Evolutionary conservation across 23 tunicate genomes (phyloP), one percentile per base, ranked within the genome.

Genomic region (Corella eumyota): DNA sequence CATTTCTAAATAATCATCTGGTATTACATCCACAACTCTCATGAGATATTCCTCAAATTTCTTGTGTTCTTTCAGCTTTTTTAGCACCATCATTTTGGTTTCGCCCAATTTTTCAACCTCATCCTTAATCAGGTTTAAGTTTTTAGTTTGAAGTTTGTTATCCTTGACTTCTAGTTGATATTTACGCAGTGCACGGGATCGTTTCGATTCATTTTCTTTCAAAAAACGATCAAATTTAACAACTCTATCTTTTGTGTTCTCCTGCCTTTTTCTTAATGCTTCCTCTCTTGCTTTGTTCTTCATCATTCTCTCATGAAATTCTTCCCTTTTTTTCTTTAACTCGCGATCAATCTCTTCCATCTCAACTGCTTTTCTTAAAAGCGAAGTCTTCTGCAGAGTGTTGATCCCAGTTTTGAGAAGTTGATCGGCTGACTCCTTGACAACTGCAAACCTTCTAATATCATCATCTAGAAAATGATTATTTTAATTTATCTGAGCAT

Each of bases 141-240:
- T 77, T 49, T 47, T 62, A 2, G 59, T 26, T 45, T 62, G 62
- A 17, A 37, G 6, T 58, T 84, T 75, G 66, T 84, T 84, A 4
- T 57, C 63, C 50, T 65, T 70, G 19, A 84, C 83, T 48, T 84
- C 94, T 3, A 50, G 68, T 50, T 84, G 94, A 47, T 84, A 84
- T 44, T 84, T 84, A 15, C 66, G 64, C 55, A 84, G 31, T 1
- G 94, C 94, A 1, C 94, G 65, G 3, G 74, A 47, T 46, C 94
- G 52, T 62, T 84, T 84, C 32, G 94, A 78, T 60, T 84, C 94
- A 34, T 84, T 84, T 46, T 84, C 94, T 64, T 84, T 84, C 54
- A 84, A 52, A 32, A 84, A 84, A 19, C 53, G 45, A 36, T 76
- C 94, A 64, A 84, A 84, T 33, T 84, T 84, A 15, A 44, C 20